Evolutionary conservation across 2,113 vertebrate genomes (phyloP).

Genomic region (Chamaea fasciata): DNA sequence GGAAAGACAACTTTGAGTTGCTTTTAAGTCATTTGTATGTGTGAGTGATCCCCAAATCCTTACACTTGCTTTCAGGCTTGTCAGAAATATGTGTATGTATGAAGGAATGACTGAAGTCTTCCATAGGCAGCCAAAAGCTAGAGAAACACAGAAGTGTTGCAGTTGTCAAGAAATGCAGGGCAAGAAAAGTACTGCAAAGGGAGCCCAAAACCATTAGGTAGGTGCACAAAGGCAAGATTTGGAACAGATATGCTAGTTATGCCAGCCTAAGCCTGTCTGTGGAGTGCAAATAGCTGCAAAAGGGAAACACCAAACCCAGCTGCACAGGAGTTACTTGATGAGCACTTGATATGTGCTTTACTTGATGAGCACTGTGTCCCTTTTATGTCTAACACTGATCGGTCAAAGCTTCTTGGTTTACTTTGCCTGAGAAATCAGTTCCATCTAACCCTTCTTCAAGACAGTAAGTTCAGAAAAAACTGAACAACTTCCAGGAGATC

Average conservation of each 20-base stretch:
- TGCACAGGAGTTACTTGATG: not conserved
- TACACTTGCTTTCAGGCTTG: not conserved
- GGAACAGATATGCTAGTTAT: not conserved
- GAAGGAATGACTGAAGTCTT: not conserved
- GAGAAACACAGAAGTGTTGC: not conserved
- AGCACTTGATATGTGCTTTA: not conserved
- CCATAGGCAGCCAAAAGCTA: not conserved
- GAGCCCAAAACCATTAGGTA: not conserved
- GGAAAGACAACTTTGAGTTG: not conserved
- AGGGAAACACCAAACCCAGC: not conserved
- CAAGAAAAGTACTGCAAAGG: not conserved
- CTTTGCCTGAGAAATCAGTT: not conserved
- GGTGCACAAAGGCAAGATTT: not conserved
- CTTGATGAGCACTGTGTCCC: not conserved
- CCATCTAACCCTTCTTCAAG: not conserved
- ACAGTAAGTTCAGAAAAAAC: not conserved
- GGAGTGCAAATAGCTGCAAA: not conserved
- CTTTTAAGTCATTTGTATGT: not conserved
- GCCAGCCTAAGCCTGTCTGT: not conserved
- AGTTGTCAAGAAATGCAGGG: not conserved
- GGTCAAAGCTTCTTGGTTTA: not conserved
- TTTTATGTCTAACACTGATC: not conserved
- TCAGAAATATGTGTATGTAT: not conserved
- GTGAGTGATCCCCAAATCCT: not conserved
- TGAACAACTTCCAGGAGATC: not conserved